Conservation (phyloP, 2,113 vertebrate species). For the Protomyctophum bolini region DNA sequence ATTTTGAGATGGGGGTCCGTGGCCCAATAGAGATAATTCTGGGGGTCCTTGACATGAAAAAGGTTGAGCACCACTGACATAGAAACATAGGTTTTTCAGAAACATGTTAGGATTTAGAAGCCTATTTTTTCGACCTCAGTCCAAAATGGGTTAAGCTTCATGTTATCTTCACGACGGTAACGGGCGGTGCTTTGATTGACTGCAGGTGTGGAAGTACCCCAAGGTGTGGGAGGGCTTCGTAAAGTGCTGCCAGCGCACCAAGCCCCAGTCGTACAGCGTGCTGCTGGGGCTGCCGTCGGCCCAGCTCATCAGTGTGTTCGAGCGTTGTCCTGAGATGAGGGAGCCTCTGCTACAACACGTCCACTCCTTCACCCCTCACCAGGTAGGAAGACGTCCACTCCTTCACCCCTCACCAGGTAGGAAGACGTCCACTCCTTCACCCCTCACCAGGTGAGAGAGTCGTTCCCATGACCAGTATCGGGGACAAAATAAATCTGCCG, state of each 20-base stretch:
- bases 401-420: slow-evolving; percentile 91
- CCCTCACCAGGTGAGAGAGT: slow-evolving; percentile 83
- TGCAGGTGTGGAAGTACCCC: slow-evolving; percentile 95
- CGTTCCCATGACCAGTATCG: not conserved
- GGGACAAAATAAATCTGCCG: not conserved
- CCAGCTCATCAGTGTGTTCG: slow-evolving; percentile 86
- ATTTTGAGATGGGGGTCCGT: no score
- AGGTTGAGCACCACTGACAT: no score
- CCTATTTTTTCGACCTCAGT: no score
- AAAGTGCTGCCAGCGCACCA: slow-evolving; percentile 94
- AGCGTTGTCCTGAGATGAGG: slow-evolving; percentile 89
- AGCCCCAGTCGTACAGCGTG: slow-evolving; percentile 92
- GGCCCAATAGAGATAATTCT: no score
- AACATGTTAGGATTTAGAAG: no score
- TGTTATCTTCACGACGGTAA: no score
- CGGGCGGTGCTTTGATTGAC: no score
- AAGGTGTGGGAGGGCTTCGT: slow-evolving; percentile 98
- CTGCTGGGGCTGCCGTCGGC: slow-evolving; percentile 90
- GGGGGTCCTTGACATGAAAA: no score
- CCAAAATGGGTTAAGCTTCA: no score
- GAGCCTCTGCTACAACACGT: slow-evolving; percentile 90
- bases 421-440: slow-evolving; percentile 87
- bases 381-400: slow-evolving; percentile 87
- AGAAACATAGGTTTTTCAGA: no score
- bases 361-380: slow-evolving; percentile 87